A percentile compares a stretch with the other conserved stretches of the same genome.
Evolutionary conservation across 2,888 invertebrate genomes (phyloP).

Genomic region (Agrotis exclamationis): DNA sequence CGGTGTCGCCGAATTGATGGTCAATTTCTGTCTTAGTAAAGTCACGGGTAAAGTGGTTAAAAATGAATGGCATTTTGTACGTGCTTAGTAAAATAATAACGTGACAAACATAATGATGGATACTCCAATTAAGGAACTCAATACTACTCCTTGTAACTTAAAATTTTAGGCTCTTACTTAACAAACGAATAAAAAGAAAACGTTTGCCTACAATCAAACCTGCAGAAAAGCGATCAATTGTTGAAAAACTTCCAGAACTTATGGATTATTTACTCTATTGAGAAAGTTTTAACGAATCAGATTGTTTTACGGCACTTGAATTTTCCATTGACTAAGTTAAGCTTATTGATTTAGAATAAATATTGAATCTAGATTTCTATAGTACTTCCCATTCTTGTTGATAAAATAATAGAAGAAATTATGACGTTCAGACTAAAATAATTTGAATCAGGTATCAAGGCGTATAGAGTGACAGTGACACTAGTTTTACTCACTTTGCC

Average conservation of each 20-base stretch:
- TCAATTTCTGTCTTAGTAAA: too few relatives aligned
- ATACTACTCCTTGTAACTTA: neutral
- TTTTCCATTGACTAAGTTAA: neutral
- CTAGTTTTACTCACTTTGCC: too few relatives aligned
- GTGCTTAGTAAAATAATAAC: too few relatives aligned
- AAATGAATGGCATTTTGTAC: too few relatives aligned
- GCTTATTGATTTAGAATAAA: neutral
- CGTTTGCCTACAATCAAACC: constrained; percentile 28
- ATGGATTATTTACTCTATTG: constrained; percentile 8
- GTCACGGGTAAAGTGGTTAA: too few relatives aligned
- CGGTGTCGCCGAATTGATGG: too few relatives aligned
- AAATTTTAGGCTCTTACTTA: neutral
- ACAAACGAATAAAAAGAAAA: constrained; percentile 25
- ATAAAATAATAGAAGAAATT: too few relatives aligned
- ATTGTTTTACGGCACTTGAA: neutral
- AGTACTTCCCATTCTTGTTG: neutral
- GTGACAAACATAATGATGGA: too few relatives aligned
- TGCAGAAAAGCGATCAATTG: constrained; percentile 26
- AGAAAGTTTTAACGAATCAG: constrained; percentile 19
- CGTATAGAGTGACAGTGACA: too few relatives aligned
- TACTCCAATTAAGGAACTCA: too few relatives aligned
- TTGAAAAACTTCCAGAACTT: constrained; percentile 2
- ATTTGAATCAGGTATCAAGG: too few relatives aligned
- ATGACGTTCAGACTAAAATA: too few relatives aligned
- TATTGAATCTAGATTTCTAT: neutral